Conservation (phyloP, 2,113 vertebrate genomes). For the Tetrao urogallus region DNA sequence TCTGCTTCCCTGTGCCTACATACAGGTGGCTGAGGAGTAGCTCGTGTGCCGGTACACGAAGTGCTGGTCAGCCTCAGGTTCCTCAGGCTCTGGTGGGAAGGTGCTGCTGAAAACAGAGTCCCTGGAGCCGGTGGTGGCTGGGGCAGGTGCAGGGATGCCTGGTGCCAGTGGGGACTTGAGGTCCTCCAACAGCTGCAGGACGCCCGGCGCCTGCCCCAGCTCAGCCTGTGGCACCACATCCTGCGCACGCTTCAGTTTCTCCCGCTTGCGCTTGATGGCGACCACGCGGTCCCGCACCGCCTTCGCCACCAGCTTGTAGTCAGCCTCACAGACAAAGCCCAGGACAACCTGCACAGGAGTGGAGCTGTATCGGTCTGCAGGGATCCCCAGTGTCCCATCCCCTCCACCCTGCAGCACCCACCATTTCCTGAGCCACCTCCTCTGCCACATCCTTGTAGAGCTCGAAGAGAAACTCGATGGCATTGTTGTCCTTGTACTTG, state of each 20-base stretch:
- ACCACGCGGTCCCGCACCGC: conserved; percentile 88
- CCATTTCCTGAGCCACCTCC: conserved; percentile 98
- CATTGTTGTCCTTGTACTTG: conserved; percentile 96
- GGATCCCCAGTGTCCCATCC: fast-evolving
- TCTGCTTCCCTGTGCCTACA: neutral
- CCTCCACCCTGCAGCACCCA: conserved; percentile 47
- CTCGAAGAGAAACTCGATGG: conserved; percentile 96
- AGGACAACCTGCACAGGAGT: conserved; percentile 82
- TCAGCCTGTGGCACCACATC: conserved; percentile 43
- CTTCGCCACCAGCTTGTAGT: conserved; percentile 92
- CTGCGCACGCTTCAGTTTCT: conserved; percentile 79
- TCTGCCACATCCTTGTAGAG: conserved; percentile 93
- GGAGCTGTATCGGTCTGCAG: fast-evolving
- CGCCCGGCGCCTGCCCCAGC: neutral
- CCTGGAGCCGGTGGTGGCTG: conserved; percentile 41
- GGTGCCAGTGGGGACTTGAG: conserved; percentile 41
- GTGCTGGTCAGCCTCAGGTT: conserved; percentile 92
- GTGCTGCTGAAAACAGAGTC: conserved; percentile 76
- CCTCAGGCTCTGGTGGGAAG: conserved; percentile 86
- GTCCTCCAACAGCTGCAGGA: conserved; percentile 68
- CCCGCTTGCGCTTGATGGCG: conserved; percentile 87
- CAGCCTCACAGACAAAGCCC: conserved; percentile 90
- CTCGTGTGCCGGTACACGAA: conserved; percentile 87
- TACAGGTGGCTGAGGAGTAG: conserved; percentile 93
- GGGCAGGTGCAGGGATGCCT: neutral